These are phyloP conservation scores for Macaria liturata DNA, from an alignment of 2,888 invertebrate genomes.

Conservation along the genomic window DNA sequence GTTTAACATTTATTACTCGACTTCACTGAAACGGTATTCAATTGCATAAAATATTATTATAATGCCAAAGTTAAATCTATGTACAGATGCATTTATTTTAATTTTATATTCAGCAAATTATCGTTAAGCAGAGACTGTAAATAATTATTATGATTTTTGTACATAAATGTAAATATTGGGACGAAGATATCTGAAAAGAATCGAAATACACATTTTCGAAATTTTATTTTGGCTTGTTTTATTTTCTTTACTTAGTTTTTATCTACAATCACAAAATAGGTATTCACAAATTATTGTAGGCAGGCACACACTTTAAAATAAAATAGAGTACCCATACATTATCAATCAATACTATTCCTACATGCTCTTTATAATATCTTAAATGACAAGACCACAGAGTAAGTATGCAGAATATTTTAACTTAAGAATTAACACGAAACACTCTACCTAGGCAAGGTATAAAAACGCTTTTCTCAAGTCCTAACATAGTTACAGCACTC, in stretches of 20 bases:
- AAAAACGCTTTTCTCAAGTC: constrained; percentile 32
- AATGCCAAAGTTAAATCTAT: constrained; percentile 82
- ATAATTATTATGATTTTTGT: constrained; percentile 68
- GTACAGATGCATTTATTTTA: constrained; percentile 73
- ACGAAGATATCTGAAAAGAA: constrained; percentile 55
- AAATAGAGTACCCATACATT: too few relatives aligned
- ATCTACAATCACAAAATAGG: too few relatives aligned
- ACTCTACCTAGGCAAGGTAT: constrained; percentile 11
- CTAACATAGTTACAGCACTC: constrained; percentile 38
- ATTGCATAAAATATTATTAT: constrained; percentile 45
- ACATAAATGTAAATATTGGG: constrained; percentile 69
- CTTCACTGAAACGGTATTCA: constrained; percentile 36
- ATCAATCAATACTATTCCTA: too few relatives aligned
- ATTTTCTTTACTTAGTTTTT: constrained; percentile 51
- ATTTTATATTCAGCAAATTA: constrained; percentile 53
- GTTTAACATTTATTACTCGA: constrained; percentile 34
- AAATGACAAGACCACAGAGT: too few relatives aligned
- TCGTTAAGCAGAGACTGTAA: constrained; percentile 65
- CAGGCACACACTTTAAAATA: too few relatives aligned
- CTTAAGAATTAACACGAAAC: not conserved
- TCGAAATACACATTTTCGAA: constrained; percentile 76
- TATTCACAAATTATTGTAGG: too few relatives aligned
- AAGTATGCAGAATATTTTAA: too few relatives aligned
- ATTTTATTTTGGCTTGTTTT: constrained; percentile 78
- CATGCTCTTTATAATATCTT: too few relatives aligned